phyloP scores from a whole-genome alignment of 1,140 invertebrate genomes.

The Scylla paramamosain region DNA sequence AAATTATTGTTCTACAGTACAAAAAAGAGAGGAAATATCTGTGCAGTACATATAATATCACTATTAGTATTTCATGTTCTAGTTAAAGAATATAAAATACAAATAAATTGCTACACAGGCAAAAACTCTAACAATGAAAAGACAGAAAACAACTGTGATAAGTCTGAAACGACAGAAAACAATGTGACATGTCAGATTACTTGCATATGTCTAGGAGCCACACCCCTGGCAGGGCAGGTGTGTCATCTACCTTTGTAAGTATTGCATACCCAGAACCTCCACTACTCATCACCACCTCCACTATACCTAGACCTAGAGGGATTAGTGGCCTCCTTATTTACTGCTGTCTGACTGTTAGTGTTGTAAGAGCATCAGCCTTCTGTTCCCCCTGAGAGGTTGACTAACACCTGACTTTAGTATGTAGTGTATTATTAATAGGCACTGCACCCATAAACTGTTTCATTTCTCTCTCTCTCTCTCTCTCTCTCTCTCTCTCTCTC shows the following conservation, averaged over 20 bases:
- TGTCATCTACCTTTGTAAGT: neutral
- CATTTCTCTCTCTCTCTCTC: too few relatives aligned
- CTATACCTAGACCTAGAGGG: neutral
- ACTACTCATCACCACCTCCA: neutral
- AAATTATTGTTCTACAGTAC: too few relatives aligned
- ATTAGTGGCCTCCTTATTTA: neutral
- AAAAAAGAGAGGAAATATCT: too few relatives aligned
- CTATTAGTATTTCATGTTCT: too few relatives aligned
- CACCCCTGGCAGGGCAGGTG: neutral
- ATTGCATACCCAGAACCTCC: neutral
- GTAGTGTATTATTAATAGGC: too few relatives aligned
- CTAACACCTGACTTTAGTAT: neutral
- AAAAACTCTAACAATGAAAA: too few relatives aligned
- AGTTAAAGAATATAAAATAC: too few relatives aligned
- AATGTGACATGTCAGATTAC: neutral
- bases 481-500: too few relatives aligned
- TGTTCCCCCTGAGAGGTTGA: neutral
- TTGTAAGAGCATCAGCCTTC: neutral
- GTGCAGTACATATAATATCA: too few relatives aligned
- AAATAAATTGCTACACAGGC: too few relatives aligned
- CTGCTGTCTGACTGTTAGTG: neutral
- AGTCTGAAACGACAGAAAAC: neutral
- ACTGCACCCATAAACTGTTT: neutral
- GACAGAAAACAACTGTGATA: too few relatives aligned
- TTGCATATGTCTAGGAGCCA: neutral